Conservation (phyloP, 2,888 invertebrate species). For the Lumbricus terrestris region DNA sequence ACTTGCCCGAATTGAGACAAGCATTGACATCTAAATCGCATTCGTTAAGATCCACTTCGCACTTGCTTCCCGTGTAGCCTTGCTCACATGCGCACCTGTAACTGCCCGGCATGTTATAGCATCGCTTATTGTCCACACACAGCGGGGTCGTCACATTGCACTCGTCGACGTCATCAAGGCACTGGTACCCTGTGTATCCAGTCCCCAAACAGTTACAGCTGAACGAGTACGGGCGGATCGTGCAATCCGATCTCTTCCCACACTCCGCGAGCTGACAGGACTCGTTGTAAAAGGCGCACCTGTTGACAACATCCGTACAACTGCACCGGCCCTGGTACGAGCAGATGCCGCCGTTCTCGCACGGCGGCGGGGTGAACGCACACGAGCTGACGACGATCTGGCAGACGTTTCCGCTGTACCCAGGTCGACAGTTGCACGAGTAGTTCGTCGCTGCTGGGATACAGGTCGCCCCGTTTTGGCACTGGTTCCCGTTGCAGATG, state of each 20-base stretch:
- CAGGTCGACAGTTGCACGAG: conserved; percentile 30
- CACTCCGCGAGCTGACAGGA: conserved; percentile 46
- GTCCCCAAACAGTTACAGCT: conserved; percentile 4
- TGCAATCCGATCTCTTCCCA: conserved; percentile 40
- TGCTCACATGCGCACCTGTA: conserved; percentile 46
- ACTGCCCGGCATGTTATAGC: conserved; percentile 39
- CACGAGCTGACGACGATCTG: conserved; percentile 28
- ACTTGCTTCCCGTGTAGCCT: conserved; percentile 35
- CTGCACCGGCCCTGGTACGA: conserved; percentile 45
- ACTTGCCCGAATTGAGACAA: conserved; percentile 78
- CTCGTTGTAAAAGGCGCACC: conserved; percentile 53
- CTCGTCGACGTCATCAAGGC: conserved; percentile 58
- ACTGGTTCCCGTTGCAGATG: conserved; percentile 50
- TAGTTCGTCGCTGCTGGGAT: conserved; percentile 27
- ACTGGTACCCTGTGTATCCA: conserved; percentile 67
- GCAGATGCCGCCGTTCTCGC: conserved; percentile 46
- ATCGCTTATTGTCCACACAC: conserved; percentile 32
- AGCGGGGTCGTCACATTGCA: conserved; percentile 33
- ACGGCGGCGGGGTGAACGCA: conserved; percentile 22
- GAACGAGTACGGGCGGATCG: conserved; percentile 37
- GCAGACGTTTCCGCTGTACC: conserved; percentile 30
- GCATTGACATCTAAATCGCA: conserved; percentile 73
- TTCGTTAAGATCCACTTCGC: conserved; percentile 36
- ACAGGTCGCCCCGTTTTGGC: conserved; percentile 28
- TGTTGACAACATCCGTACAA: conserved; percentile 44